Evolutionary conservation across 2,797 vertebrate genomes (phyloP), one percentile per base, ranked within the genome.

Genomic region (Clarias fuscus): DNA sequence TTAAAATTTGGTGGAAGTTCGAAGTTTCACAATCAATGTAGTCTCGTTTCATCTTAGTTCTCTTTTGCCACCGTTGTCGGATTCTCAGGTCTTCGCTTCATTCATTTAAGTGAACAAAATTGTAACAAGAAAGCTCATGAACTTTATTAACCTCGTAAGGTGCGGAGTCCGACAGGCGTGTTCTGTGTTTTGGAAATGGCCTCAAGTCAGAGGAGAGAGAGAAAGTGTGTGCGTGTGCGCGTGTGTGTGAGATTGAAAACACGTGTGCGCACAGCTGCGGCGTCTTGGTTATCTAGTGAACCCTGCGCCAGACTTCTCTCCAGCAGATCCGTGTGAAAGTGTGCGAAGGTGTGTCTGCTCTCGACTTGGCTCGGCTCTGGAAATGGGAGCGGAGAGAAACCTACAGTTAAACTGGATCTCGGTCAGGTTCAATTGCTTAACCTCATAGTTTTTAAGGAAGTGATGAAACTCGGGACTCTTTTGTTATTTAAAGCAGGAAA

Each of bases 401-500:
- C 1, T 30, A 1, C 24, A 5, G 27, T 58, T 2, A 4, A 58
- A 10, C 5, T 4, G 7, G 17, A 58, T 0, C 1, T 22, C 56
- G 4, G 17, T 22, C 24, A 0, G 5, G 2, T 40, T 40, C 4
- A 8, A 18, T 81, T 81, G 61, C 61, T 40, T 18, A 43, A 81
- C 61, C 5, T 78, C 18, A 4, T 15, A 8, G 40, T 65, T 81
- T 43, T 81, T 79, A 17, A 79, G 65, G 73, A 84, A 70, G 73
- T 86, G 86, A 78, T 58, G 80, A 84, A 79, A 76, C 15, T 22
- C n/a, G 5, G 37, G 56, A 65, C 43, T 70, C 65, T 77, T 11
- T 70, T 84, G 76, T 22, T 83, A 24, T 86, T 76, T 82, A 22
- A 88, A 85, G 76, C 86, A 30, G 87, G 89, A 90, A 86, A 80